Evolutionary conservation across 1,140 invertebrate genomes (phyloP).

Genomic region (Plutomurus gul): DNA sequence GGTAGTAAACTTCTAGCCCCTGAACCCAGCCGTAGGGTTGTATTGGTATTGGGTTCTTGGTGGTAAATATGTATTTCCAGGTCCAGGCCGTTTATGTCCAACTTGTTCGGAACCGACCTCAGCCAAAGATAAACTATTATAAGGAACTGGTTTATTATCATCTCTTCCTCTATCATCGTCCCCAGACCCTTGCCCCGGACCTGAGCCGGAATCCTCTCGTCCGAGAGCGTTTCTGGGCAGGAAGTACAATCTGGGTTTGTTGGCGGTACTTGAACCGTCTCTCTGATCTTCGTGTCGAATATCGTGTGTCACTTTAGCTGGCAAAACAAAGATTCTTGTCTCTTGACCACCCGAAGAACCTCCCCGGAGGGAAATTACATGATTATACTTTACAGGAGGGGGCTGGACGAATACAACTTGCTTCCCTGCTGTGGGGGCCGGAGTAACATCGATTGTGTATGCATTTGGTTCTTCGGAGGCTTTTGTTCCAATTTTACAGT

Average conservation of each 20-base stretch:
- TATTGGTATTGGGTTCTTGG: neutral
- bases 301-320: neutral
- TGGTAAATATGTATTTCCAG: neutral
- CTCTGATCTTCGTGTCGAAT: neutral
- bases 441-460: neutral
- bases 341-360: neutral
- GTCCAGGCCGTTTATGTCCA: too few species aligned
- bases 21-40: neutral
- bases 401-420: neutral
- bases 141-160: neutral
- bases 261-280: neutral
- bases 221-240: neutral
- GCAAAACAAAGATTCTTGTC: neutral
- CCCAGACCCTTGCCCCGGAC: neutral
- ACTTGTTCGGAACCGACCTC: too few species aligned
- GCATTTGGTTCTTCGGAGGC: neutral
- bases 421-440: neutral
- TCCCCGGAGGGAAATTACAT: neutral
- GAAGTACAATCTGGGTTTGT: neutral
- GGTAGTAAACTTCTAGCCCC: too few species aligned
- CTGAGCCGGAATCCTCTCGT: neutral
- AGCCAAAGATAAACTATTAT: neutral
- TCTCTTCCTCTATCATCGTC: neutral
- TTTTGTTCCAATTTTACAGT: neutral
- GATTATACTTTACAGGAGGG: neutral